Evolutionary conservation across 2,113 vertebrate genomes (phyloP), one percentile per base, ranked within the genome.

Genomic region (Sardina pilchardus): DNA sequence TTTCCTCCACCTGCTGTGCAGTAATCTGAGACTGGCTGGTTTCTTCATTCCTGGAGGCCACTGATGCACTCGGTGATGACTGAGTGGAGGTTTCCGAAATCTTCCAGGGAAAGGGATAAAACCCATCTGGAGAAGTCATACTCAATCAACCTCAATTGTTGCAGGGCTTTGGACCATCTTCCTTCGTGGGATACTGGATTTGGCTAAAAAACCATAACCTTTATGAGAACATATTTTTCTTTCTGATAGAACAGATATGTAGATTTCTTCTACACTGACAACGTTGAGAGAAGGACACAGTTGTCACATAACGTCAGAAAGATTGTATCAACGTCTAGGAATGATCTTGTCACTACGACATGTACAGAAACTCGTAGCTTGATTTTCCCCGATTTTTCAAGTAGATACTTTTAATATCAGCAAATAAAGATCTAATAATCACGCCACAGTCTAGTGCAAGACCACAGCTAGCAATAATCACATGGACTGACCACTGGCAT

Each of bases 91-190:
- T 9, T 14, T 71, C 63, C 4, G 86, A 30, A 47, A 39, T 82
- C 36, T 56, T 86, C 75, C 9, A 45, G 6, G 4, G 56, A 45
- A n/a, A 42, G 1, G 56, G 14, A 8, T n/a, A 26, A 36, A 75
- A 6, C 14, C 36, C 50, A 50, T 80, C 84, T 50, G 82, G 63
- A 0, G 83, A 87, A 82, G 48, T 87, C 88, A 91, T 90, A 56
- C 44, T 84, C 71, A 81, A 75, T 36, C 44, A 84, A 26, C 30
- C 7, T 48, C 34, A 84, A 45, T 19, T 36, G 78, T 34, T 34
- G 67, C 43, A 59, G 21, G 45, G 47, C 24, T 53, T 53, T 12
- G 16, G 17, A 45, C 39, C 67, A 81, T 84, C 4, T 24, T 83
- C 83, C 50, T 30, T 80, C 30, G 48, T 1, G 75, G 36, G 36